These are phyloP conservation scores for Bufotes viridis DNA, from an alignment of 2,797 vertebrate genomes.

Conservation along the genomic window DNA sequence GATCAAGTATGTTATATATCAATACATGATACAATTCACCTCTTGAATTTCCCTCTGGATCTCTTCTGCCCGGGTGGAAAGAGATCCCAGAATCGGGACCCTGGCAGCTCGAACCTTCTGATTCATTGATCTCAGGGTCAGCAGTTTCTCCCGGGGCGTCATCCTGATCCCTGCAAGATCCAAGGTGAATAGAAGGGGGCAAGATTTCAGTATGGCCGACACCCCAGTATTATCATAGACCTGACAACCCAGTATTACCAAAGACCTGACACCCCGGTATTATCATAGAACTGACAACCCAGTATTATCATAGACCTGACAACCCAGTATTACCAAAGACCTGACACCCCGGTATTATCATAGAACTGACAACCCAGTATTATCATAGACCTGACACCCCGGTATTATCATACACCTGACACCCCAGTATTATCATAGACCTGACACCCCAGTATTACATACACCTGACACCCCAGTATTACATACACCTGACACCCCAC, in stretches of 20 bases:
- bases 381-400: neutral
- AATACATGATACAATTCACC: neutral
- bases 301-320: neutral
- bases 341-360: neutral
- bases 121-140: constrained; percentile 32
- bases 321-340: too few species aligned
- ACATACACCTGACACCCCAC: neutral
- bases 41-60: constrained; percentile 27
- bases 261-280: neutral
- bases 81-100: constrained; percentile 15
- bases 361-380: neutral
- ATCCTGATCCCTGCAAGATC: neutral
- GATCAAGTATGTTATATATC: neutral
- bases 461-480: neutral
- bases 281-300: too few species aligned
- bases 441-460: neutral
- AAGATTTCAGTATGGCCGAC: neutral
- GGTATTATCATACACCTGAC: neutral
- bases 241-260: neutral
- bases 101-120: neutral
- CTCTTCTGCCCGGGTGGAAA: neutral
- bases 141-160: neutral
- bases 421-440: too few species aligned
- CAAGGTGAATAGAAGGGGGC: neutral
- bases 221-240: neutral